phyloP scores from a whole-genome alignment of 2,113 vertebrate genomes.

The Cochlearius cochlearius region DNA sequence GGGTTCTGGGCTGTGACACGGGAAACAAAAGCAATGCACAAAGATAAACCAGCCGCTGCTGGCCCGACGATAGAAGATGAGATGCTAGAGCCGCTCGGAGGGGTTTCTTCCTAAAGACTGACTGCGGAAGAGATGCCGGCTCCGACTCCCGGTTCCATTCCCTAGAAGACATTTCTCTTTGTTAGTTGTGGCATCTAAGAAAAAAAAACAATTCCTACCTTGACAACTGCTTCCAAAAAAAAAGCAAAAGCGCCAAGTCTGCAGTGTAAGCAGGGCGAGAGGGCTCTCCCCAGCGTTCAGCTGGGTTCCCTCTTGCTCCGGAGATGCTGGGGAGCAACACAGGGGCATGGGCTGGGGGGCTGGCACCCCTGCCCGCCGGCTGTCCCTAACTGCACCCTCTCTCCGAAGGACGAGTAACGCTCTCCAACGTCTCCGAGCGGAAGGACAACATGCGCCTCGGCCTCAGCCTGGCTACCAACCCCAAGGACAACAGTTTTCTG shows the following conservation, averaged over 20 bases:
- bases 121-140: not conserved
- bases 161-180: not conserved
- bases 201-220: not conserved
- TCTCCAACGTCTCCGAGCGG: slow-evolving; percentile 94
- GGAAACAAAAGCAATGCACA: not conserved
- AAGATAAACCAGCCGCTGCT: not conserved
- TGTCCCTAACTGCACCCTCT: not conserved
- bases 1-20: not conserved
- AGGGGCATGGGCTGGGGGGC: accelerated
- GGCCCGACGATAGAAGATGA: accelerated
- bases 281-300: accelerated
- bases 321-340: accelerated
- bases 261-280: accelerated
- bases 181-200: not conserved
- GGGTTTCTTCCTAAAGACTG: not conserved
- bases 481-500: slow-evolving; percentile 95
- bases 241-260: not conserved
- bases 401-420: slow-evolving; percentile 90
- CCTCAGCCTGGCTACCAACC: slow-evolving; percentile 90
- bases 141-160: not conserved
- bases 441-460: slow-evolving; percentile 98
- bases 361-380: not conserved
- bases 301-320: not conserved
- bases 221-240: not conserved
- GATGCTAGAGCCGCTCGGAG: not conserved